Base-by-base conservation (phyloP, 35 echinoderm and acorn worm genomes). In the Holothuria glaberrima region DNA sequence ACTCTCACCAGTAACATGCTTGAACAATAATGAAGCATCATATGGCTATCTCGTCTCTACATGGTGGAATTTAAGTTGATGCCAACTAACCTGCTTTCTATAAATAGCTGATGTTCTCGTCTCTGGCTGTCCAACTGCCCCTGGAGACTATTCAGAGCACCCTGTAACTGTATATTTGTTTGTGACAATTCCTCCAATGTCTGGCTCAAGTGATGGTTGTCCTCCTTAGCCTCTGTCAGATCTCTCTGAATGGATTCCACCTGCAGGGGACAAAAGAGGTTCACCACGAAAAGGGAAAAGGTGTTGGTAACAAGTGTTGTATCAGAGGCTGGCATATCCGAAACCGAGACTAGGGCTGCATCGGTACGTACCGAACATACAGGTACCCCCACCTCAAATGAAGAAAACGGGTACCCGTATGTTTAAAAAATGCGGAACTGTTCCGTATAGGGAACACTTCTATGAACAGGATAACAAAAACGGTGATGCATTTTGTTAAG, bases 141-240 rank as follows among this genome's bases (percentile, higher is more conserved):
- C 75, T 93, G 88, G 0, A 94, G 82, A 48, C 56, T 59, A 45
- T 94, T 92, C 1, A 78, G 44, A 30, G 88, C 89, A 44, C 74
- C 60, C 67, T 94, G 91, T 44, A 94, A 71, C 66, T 91, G 60
- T 22, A 59, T 28, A 54, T 91, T 94, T 18, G 94, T 88, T 59
- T 83, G 86, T 56, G 75, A 57, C 33, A 93, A 34, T 33, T 96
- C 94, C 34, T 96, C 91, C 69, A 96, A 30, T 31, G 87, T 68
- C 13, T 32, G 31, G 21, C 76, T 73, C 68, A 96, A 65, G 32
- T 92, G 85, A 38, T 50, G 45, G 38, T 92, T 92, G 45, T 92
- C 88, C 20, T 86, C 63, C 13, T 75, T 75, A 12, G 80, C 70
- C 45, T 74, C 61, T 44, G 44, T 32, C 38, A 96, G 59, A 32